Evolutionary conservation across 2,888 invertebrate species (phyloP).

Genomic region (Ectemnius continuus): DNA sequence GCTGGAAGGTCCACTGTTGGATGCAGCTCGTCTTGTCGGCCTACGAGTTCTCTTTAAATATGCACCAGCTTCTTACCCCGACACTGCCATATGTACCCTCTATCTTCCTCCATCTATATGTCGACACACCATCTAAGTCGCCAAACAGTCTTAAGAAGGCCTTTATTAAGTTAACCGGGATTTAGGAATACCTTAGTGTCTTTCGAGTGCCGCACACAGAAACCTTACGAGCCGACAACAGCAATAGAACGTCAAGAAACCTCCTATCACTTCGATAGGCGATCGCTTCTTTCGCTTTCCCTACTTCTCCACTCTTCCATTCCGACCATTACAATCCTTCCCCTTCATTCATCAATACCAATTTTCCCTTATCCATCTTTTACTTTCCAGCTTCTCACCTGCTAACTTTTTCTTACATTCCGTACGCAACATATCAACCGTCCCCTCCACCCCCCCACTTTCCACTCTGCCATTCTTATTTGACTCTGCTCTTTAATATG

Average conservation of each 20-base stretch:
- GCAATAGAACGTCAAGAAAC: slow-evolving; percentile 52
- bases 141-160: slow-evolving; percentile 76
- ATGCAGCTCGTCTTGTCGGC: slow-evolving; percentile 70
- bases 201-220: slow-evolving; percentile 69
- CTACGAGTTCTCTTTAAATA: slow-evolving; percentile 68
- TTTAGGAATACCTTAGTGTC: slow-evolving; percentile 75
- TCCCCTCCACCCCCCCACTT: neutral
- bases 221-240: slow-evolving; percentile 69
- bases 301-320: neutral
- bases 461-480: slow-evolving; percentile 29
- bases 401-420: neutral
- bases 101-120: slow-evolving; percentile 57
- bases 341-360: neutral
- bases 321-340: neutral
- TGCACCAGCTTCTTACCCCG: slow-evolving; percentile 54
- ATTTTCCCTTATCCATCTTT: neutral
- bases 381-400: neutral
- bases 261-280: slow-evolving; percentile 35
- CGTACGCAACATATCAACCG: no score
- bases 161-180: slow-evolving; percentile 75
- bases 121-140: slow-evolving; percentile 65
- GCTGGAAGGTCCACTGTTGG: slow-evolving; percentile 69
- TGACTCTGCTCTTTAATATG: slow-evolving; percentile 47
- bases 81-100: slow-evolving; percentile 69
- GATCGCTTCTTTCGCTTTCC: neutral